Percentiles rank a stretch among this genome's conserved stretches.
phyloP scores from a whole-genome alignment of 2,888 invertebrate species.

The Drosophila kokeensis region DNA sequence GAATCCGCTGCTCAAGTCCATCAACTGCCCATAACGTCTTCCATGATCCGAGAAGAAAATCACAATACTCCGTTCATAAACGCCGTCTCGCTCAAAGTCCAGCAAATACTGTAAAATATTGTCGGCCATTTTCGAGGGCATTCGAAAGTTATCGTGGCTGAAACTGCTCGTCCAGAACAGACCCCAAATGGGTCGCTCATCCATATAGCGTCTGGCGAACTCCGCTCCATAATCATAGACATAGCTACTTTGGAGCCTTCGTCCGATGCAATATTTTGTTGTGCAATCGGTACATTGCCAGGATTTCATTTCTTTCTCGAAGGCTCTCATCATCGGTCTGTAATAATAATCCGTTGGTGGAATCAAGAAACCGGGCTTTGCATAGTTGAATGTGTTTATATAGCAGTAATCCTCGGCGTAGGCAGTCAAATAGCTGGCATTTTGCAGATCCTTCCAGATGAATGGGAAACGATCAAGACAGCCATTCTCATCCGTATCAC shows the following conservation, averaged over 20 bases:
- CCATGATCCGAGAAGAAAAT: constrained; percentile 92
- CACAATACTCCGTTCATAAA: constrained; percentile 88
- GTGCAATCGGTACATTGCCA: constrained; percentile 64
- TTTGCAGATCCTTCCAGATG: constrained; percentile 90
- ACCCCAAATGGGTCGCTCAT: constrained; percentile 88
- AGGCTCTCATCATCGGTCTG: constrained; percentile 89
- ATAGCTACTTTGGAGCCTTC: constrained; percentile 87
- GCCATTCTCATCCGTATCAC: constrained; percentile 85
- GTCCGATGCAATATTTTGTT: constrained; percentile 86
- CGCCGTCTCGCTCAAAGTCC: constrained; percentile 86
- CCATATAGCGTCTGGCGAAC: constrained; percentile 87
- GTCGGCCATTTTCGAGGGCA: constrained; percentile 88
- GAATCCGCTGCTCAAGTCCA: constrained; percentile 88
- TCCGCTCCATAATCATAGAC: constrained; percentile 88
- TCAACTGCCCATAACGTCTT: constrained; percentile 89
- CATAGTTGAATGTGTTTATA: constrained; percentile 87
- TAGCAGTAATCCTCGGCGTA: constrained; percentile 90
- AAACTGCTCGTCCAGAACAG: constrained; percentile 91
- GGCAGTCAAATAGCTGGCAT: constrained; percentile 90
- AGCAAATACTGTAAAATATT: constrained; percentile 87
- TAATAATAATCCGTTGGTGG: constrained; percentile 93
- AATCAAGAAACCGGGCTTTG: constrained; percentile 88
- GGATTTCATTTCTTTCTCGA: constrained; percentile 85
- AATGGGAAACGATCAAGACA: constrained; percentile 89
- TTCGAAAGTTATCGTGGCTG: constrained; percentile 89